Conservation (phyloP, 2,797 vertebrate species). For the Sciaenops ocellatus region DNA sequence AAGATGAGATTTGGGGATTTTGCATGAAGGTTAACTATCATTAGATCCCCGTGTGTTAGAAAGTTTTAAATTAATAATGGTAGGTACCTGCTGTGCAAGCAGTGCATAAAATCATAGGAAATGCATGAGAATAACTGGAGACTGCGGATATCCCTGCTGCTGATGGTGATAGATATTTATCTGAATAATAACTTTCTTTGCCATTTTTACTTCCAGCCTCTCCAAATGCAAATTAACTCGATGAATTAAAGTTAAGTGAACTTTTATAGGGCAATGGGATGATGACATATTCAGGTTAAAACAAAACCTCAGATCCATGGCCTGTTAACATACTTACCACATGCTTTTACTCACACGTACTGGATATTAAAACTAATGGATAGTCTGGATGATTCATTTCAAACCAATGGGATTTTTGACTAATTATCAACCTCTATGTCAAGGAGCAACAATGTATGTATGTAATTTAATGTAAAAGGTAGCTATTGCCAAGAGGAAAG, state of each 20-base stretch:
- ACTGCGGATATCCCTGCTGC: background rate
- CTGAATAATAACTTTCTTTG: background rate
- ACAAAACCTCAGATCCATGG: background rate
- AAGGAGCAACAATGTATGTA: slow-evolving; percentile 7
- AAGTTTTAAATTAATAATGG: background rate
- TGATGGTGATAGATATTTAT: background rate
- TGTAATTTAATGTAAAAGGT: background rate
- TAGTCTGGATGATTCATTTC: background rate
- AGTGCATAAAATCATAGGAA: background rate
- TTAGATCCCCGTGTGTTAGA: background rate
- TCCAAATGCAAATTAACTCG: background rate
- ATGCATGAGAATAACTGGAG: background rate
- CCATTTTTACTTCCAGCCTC: background rate
- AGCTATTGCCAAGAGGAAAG: background rate
- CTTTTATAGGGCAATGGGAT: background rate
- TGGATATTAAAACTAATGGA: background rate
- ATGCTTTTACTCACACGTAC: background rate
- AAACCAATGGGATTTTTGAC: background rate
- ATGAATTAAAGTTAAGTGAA: background rate
- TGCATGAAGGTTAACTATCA: background rate
- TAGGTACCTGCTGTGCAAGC: background rate
- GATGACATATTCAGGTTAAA: slow-evolving; percentile 2
- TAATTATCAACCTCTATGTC: background rate
- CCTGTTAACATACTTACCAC: background rate
- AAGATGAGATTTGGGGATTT: background rate